Evolutionary conservation across 2,888 invertebrate genomes (phyloP), one percentile per base, ranked within the genome.

Genomic region (Andrena haemorrhoa): DNA sequence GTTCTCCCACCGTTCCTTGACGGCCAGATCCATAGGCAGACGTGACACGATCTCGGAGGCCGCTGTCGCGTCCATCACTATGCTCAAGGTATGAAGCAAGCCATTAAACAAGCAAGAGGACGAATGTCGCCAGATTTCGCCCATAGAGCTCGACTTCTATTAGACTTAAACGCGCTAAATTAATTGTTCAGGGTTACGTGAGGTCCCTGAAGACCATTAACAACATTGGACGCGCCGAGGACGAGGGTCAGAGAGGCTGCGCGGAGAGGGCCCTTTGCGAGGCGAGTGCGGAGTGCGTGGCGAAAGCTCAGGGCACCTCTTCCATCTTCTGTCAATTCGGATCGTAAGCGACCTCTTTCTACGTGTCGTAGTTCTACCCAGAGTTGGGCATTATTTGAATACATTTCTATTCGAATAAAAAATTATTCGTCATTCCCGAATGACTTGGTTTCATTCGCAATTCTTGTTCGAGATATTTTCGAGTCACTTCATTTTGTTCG

Each of bases 1-100:
- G 51, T 98, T 98, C 95, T 98, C 98, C 41, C 98, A 98, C 94
- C 96, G 98, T 90, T 98, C 98, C 23, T 94, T 98, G 90, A 95
- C 97, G 12, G 98, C 98, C 49, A 96, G 98, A 79, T 97, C 97
- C 71, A 95, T 98, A 91, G 98, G 98, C 89, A 97, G 96, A 93
- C 97, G 97, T 91, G 98, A 98, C 94, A 97, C 97, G n/a, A 95
- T 98, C 86, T 98, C 98, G 89, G 98, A 98, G 92, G 98, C 98
- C 20, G 97, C 97, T 10, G 96, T 98, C 23, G 98, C 98, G 65
- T 97, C 98, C 70, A 97, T 98, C 88, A 96, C 97, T 78, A 97
- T 98, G 96, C 95, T 98, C 90, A 98, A 98, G 94, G 95, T 95
- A 80, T 0, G 26, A 3, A 41, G 12, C 41, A 0, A n/a, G 16